Base-by-base conservation (phyloP, 1,140 invertebrate species). In the Apolygus lucorum region DNA sequence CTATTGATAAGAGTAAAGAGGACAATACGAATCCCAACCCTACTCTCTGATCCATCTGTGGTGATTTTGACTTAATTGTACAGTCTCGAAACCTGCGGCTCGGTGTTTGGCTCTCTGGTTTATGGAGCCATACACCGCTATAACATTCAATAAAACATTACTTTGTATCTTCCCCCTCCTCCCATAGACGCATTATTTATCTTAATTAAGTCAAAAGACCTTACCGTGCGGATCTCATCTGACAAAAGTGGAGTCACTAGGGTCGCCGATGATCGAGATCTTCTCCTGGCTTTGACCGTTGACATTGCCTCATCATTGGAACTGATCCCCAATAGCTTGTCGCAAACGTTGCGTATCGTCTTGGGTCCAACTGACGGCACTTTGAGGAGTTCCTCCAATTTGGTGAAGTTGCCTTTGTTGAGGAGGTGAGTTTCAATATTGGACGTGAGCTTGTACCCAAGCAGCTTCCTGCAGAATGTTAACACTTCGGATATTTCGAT, bases 301-400 rank as follows among this genome's bases (percentile, higher is more conserved):
- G 13, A 42, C 34, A 42, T 4, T 4, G 34, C 34, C n/a, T n/a
- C n/a, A 49, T 17, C 17, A 49, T 8, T 11, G 17, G 34, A 49
- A 49, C 54, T 65, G 42, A 1, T 21, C 11, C 63, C 49, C 2
- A 70, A 28, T 2, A 70, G 14, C 28, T 67, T 70, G 34, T 62
- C 69, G 49, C 69, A 70, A 28, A 70, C 1, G 24, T 52, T 70
- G n/a, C 54, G 13, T 21, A 70, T 11, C 24, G 52, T 63, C 26
- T 67, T 70, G 22, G 69, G 69, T 1, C 69, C 69, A 34, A 70
- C 28, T 1, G 29, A 34, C 22, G 13, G 22, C 11, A 70, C 63
- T 26, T 34, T 22, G 2, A 70, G 52, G 2, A 70, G 65, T 17
- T 70, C 64, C 67, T 70, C 69, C 21, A 70, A 42, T 52, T 27